Evolutionary conservation across 2,888 invertebrate genomes (phyloP).

Genomic region (Chrysotoxum bicinctum): DNA sequence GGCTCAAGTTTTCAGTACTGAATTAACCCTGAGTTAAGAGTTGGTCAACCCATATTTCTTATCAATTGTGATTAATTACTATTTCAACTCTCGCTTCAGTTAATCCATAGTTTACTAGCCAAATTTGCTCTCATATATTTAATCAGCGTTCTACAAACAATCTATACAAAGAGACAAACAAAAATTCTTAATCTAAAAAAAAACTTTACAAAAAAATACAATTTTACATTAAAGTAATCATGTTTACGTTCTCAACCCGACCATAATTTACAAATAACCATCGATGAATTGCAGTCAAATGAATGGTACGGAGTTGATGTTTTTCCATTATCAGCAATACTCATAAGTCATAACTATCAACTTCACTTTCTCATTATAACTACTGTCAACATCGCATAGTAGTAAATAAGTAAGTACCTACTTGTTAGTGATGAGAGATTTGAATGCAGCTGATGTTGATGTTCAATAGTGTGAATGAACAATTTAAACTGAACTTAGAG

Average conservation of each 20-base stretch:
- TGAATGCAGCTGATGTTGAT: slow-evolving; percentile 37
- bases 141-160: too few relatives aligned
- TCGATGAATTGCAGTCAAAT: background rate
- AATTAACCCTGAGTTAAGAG: too few relatives aligned
- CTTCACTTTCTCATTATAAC: slow-evolving; percentile 59
- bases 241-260: background rate
- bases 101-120: too few relatives aligned
- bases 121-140: too few relatives aligned
- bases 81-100: too few relatives aligned
- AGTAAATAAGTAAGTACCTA: slow-evolving; percentile 4
- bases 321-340: slow-evolving; percentile 20
- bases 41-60: too few relatives aligned
- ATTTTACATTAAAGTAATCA: background rate
- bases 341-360: background rate
- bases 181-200: too few relatives aligned
- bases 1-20: too few relatives aligned
- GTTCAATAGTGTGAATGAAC: slow-evolving; percentile 36
- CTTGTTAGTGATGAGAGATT: slow-evolving; percentile 12
- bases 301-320: background rate
- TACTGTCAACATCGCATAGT: background rate
- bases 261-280: background rate
- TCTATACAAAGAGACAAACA: too few relatives aligned
- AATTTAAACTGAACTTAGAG: slow-evolving; percentile 37
- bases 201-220: background rate
- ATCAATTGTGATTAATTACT: too few relatives aligned